phyloP scores from a whole-genome alignment of 53 echinoderm and acorn worm species.

The Holothuria scabra region DNA sequence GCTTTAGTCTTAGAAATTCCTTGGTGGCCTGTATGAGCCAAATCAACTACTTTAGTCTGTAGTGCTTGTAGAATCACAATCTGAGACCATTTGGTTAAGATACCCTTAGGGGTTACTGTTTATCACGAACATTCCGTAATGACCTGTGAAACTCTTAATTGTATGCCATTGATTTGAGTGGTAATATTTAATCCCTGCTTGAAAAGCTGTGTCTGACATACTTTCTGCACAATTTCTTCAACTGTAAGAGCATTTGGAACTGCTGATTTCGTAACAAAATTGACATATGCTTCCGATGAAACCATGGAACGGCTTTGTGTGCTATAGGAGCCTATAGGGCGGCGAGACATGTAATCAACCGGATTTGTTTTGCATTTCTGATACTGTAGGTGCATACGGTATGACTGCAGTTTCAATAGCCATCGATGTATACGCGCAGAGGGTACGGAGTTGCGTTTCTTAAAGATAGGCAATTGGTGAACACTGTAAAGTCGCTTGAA shows the following conservation, averaged over 20 bases:
- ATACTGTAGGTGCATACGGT: conserved; percentile 60
- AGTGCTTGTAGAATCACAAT: neutral
- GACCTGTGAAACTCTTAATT: neutral
- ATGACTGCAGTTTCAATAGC: conserved; percentile 68
- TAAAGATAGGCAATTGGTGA: conserved; percentile 62
- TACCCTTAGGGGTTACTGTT: neutral
- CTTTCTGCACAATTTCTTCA: neutral
- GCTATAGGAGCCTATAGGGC: conserved; percentile 4
- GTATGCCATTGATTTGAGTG: neutral
- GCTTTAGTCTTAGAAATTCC: neutral
- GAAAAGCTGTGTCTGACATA: neutral
- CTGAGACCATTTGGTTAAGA: too few relatives aligned
- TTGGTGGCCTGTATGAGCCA: neutral
- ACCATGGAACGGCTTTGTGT: too few relatives aligned
- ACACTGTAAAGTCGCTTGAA: conserved; percentile 59
- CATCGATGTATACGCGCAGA: conserved; percentile 62
- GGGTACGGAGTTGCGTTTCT: conserved; percentile 55
- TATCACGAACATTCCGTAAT: neutral
- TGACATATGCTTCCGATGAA: neutral
- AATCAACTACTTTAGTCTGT: neutral
- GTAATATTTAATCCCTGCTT: neutral
- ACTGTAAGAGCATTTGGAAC: neutral
- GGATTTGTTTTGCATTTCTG: conserved; percentile 66
- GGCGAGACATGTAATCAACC: conserved; percentile 73
- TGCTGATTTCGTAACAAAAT: neutral